Evolutionary conservation across 2,113 vertebrate genomes (phyloP).

Genomic region (Taurulus bubalis): DNA sequence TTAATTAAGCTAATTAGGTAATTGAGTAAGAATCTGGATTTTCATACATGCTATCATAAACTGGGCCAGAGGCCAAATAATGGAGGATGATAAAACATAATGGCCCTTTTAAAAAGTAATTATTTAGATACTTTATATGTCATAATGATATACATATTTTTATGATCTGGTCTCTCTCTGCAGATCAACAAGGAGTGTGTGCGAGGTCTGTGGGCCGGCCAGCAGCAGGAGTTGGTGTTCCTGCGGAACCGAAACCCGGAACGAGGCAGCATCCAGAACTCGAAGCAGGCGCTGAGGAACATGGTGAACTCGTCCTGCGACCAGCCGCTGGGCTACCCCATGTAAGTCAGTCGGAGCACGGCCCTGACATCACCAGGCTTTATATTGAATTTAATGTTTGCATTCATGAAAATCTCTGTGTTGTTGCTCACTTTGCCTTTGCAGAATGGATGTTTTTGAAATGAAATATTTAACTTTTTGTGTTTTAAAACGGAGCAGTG

Average conservation of each 20-base stretch:
- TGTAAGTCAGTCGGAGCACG: conserved; percentile 85
- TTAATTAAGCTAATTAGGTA: too few relatives aligned
- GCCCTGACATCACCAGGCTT: background rate
- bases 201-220: conserved; percentile 96
- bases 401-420: background rate
- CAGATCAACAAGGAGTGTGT: conserved; percentile 98
- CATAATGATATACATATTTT: background rate
- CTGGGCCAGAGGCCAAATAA: too few relatives aligned
- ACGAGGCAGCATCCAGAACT: conserved; percentile 98
- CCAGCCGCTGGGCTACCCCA: conserved; percentile 98
- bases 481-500: background rate
- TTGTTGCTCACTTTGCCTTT: background rate
- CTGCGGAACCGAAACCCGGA: conserved; percentile 96
- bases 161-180: background rate
- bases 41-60: too few relatives aligned
- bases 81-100: background rate
- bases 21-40: too few relatives aligned
- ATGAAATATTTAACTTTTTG: too few relatives aligned
- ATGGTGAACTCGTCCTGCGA: conserved; percentile 98
- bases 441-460: background rate
- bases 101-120: background rate
- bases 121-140: background rate
- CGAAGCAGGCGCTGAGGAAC: conserved; percentile 96
- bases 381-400: background rate
- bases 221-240: conserved; percentile 97